Evolutionary conservation across 2,113 vertebrate genomes (phyloP).

Genomic region (Chaetorhynchus papuensis): DNA sequence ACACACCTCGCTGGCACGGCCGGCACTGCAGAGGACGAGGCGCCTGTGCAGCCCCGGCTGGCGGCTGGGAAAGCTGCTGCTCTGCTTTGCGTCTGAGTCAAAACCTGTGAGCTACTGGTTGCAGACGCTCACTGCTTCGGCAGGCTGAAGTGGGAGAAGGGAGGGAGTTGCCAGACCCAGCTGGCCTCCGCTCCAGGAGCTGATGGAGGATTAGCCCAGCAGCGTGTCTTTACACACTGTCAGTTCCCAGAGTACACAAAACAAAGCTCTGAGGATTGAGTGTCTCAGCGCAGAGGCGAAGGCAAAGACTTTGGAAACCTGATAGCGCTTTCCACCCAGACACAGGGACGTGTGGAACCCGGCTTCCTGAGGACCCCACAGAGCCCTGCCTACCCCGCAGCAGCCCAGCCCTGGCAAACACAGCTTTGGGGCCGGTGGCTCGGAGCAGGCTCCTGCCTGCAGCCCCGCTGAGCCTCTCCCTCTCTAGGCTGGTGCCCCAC

Average conservation of each 20-base stretch:
- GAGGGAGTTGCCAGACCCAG: conserved; percentile 26
- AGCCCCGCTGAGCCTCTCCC: not conserved
- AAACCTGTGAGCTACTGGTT: not conserved
- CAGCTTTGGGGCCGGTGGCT: fast-evolving
- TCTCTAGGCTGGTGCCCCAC: not conserved
- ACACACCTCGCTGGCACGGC: not conserved
- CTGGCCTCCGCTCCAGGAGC: conserved; percentile 3
- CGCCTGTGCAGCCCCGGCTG: not conserved
- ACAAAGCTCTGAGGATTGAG: not conserved
- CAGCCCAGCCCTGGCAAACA: not conserved
- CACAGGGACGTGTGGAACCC: not conserved
- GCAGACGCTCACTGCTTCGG: not conserved
- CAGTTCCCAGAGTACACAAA: conserved; percentile 1
- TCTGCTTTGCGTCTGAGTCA: not conserved
- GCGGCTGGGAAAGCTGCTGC: not conserved
- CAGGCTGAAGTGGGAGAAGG: not conserved
- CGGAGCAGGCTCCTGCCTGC: not conserved
- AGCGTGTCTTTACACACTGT: conserved; percentile 11
- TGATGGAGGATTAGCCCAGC: conserved; percentile 38
- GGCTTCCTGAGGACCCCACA: not conserved
- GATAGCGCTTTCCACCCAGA: not conserved
- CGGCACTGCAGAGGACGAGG: fast-evolving
- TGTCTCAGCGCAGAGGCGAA: not conserved
- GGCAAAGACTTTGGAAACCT: not conserved
- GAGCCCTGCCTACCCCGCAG: not conserved